phyloP scores from a whole-genome alignment of 2,888 invertebrate genomes.

The Clistopyga incitator region DNA sequence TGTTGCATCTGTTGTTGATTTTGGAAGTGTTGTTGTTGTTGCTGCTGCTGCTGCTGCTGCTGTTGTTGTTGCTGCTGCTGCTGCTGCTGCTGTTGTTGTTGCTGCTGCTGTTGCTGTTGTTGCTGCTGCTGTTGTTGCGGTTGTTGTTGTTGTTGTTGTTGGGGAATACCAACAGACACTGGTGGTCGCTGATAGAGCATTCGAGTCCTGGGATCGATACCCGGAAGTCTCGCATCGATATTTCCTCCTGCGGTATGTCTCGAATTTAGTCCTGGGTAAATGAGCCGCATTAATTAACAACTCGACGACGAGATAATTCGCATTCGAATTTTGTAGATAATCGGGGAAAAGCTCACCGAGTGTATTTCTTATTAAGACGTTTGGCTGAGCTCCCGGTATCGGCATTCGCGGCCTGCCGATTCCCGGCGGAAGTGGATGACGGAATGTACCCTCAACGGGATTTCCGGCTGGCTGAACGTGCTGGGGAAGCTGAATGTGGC shows the following conservation, averaged over 20 bases:
- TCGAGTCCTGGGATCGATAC: constrained; percentile 86
- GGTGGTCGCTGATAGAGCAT: constrained; percentile 85
- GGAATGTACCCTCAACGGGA: constrained; percentile 87
- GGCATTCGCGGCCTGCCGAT: constrained; percentile 86
- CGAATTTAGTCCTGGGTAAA: constrained; percentile 75
- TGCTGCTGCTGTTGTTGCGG: constrained; percentile 77
- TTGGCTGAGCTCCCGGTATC: constrained; percentile 75
- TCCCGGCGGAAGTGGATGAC: constrained; percentile 89
- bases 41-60: constrained; percentile 80
- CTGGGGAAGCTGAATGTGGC: constrained; percentile 76
- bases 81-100: constrained; percentile 83
- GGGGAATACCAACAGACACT: constrained; percentile 76
- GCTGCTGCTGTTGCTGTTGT: constrained; percentile 76
- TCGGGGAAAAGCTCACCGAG: constrained; percentile 74
- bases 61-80: constrained; percentile 83
- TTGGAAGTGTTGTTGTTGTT: too few species aligned
- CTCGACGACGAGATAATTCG: constrained; percentile 12
- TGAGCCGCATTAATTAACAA: constrained; percentile 24
- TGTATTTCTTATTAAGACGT: constrained; percentile 79
- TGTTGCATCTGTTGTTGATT: constrained; percentile 78
- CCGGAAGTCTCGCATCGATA: constrained; percentile 85
- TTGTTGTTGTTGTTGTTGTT: constrained; percentile 83
- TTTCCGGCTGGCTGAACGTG: constrained; percentile 78
- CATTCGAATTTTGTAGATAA: neutral
- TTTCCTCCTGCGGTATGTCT: constrained; percentile 78